Conservation (phyloP, 2,797 vertebrate species). For the Pangasius sanitwongsei region DNA sequence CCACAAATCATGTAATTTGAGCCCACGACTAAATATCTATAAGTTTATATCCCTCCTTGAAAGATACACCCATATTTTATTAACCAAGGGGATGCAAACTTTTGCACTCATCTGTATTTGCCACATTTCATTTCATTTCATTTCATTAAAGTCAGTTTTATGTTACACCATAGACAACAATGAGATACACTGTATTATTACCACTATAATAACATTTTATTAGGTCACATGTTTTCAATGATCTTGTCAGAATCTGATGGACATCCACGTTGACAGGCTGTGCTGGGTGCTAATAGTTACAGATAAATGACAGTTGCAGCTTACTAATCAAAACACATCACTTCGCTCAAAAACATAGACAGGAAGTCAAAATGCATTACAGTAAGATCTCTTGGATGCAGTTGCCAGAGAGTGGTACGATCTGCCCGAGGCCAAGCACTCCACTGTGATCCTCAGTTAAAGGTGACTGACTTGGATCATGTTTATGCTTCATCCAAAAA, state of each 20-base stretch:
- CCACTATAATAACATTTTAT: background rate
- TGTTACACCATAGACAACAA: background rate
- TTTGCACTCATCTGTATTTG: background rate
- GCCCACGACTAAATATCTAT: background rate
- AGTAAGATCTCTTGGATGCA: background rate
- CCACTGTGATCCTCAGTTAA: conserved; percentile 10
- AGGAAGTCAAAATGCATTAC: conserved; percentile 26
- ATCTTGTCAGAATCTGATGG: conserved; percentile 47
- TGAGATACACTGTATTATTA: background rate
- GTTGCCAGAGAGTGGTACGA: conserved; percentile 9
- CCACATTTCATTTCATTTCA: background rate
- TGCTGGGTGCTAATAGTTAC: conserved; percentile 51
- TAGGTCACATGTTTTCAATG: conserved; percentile 12
- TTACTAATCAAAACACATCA: conserved; percentile 36
- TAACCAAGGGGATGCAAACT: background rate
- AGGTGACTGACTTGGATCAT: conserved; percentile 32
- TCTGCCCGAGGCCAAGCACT: conserved; percentile 17
- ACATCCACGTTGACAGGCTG: conserved; percentile 46
- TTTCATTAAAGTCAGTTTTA: background rate
- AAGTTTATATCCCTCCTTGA: background rate
- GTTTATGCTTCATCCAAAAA: conserved; percentile 43
- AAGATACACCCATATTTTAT: background rate
- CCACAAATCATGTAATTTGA: background rate
- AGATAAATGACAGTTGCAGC: conserved; percentile 34
- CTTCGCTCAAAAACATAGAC: conserved; percentile 23